These are phyloP conservation scores for Cnemophilus loriae DNA, from an alignment of 2,113 vertebrate species.

Conservation along the genomic window DNA sequence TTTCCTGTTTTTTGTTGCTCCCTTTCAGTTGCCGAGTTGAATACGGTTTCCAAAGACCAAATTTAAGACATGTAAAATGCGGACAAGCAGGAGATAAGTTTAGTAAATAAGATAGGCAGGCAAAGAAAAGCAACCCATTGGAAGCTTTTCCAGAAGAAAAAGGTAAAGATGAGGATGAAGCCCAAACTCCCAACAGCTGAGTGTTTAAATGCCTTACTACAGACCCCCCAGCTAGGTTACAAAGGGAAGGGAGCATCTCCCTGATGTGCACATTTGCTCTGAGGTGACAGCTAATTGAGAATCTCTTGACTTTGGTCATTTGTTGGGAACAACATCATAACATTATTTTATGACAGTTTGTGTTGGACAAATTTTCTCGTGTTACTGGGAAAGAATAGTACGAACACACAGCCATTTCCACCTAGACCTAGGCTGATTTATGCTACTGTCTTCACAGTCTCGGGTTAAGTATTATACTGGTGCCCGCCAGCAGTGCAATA, in stretches of 20 bases:
- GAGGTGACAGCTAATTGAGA: background rate
- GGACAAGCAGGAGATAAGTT: background rate
- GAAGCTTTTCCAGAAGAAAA: background rate
- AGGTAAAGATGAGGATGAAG: background rate
- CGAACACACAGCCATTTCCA: slow-evolving; percentile 3
- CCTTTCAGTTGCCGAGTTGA: background rate
- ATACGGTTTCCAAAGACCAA: background rate
- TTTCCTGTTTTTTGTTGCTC: background rate
- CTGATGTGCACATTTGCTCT: background rate
- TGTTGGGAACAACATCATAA: background rate
- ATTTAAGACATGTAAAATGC: background rate
- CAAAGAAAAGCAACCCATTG: background rate
- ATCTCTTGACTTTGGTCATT: background rate
- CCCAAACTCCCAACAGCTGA: background rate
- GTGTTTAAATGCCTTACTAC: background rate
- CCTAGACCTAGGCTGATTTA: slow-evolving; percentile 61
- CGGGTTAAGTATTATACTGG: slow-evolving; percentile 37
- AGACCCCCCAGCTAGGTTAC: background rate
- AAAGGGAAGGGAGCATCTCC: background rate
- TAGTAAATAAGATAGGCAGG: background rate
- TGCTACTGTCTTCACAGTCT: slow-evolving; percentile 29
- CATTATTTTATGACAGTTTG: background rate
- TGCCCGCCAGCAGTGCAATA: slow-evolving; percentile 1
- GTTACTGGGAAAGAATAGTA: slow-evolving; percentile 38
- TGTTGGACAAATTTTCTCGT: slow-evolving; percentile 29